A percentile compares a stretch with the other conserved stretches of the same genome.
Conservation (phyloP, 2,113 vertebrate species). For the Megaceryle torquata region DNA sequence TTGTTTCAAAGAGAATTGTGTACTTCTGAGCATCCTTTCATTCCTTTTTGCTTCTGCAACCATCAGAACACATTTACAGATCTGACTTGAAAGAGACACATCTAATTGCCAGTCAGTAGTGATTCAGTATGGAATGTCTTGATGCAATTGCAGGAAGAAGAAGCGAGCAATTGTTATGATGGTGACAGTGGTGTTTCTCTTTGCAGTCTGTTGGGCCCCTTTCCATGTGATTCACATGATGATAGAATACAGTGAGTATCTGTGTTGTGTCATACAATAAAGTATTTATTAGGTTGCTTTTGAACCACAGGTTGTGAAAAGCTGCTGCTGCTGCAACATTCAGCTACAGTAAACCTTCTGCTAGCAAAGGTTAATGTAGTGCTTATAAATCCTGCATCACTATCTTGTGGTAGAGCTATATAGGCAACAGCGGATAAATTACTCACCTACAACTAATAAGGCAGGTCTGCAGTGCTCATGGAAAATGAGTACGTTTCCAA, state of each 20-base stretch:
- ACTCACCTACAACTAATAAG: neutral
- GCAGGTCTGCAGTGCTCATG: neutral
- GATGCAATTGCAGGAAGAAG: slow-evolving; percentile 73
- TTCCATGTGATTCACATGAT: slow-evolving; percentile 78
- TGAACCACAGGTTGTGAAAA: neutral
- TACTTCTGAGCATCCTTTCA: neutral
- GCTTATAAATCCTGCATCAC: neutral
- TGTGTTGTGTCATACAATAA: neutral
- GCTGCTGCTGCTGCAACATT: neutral
- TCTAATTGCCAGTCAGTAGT: neutral
- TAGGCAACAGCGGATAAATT: neutral
- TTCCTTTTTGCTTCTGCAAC: neutral
- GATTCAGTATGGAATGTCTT: slow-evolving; percentile 44
- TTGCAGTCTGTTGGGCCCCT: slow-evolving; percentile 78
- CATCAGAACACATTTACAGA: neutral
- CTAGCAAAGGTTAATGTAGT: neutral
- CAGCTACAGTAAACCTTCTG: neutral
- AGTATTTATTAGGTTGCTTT: neutral
- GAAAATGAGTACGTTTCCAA: neutral
- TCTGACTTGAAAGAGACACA: neutral
- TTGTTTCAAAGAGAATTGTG: neutral
- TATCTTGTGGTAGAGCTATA: neutral
- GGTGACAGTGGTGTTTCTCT: slow-evolving; percentile 77
- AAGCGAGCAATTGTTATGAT: slow-evolving; percentile 78
- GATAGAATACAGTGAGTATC: slow-evolving; percentile 75